phyloP scores from a whole-genome alignment of 23 tunicate genomes.

The Ciona savignyi region DNA sequence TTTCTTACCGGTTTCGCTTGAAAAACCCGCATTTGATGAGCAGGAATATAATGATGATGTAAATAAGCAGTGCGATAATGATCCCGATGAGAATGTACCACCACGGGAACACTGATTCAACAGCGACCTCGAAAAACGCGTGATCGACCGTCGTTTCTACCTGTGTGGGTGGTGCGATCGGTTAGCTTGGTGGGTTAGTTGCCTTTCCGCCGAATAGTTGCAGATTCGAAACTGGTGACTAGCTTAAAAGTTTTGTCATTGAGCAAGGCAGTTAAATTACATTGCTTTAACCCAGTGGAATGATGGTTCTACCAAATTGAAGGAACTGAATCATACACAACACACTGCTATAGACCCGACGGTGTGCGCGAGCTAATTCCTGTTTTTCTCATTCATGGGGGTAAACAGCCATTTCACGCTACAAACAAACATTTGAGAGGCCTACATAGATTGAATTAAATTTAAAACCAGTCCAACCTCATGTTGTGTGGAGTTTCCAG shows the following conservation, averaged over 20 bases:
- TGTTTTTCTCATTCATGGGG: not conserved
- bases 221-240: no score
- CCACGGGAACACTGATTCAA: slow-evolving; percentile 49
- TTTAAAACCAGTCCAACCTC: not conserved
- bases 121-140: slow-evolving; percentile 23
- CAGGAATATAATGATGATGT: slow-evolving; percentile 32
- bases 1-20: slow-evolving; percentile 38
- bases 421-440: no score
- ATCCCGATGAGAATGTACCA: slow-evolving; percentile 71
- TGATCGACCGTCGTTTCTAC: slow-evolving; percentile 70
- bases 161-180: no score
- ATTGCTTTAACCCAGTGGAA: no score
- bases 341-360: no score
- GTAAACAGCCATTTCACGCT: not conserved
- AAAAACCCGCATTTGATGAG: slow-evolving; percentile 54
- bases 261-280: no score
- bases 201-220: no score
- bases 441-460: not conserved
- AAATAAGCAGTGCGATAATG: slow-evolving; percentile 34
- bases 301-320: no score
- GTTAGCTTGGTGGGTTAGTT: no score
- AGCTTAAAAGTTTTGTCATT: no score
- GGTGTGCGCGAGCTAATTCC: not conserved
- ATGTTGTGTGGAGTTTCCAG: slow-evolving; percentile 8
- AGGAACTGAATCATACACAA: no score